Evolutionary conservation across 2,888 invertebrate species (phyloP), one percentile per base, ranked within the genome.

Genomic region (Mantis religiosa): DNA sequence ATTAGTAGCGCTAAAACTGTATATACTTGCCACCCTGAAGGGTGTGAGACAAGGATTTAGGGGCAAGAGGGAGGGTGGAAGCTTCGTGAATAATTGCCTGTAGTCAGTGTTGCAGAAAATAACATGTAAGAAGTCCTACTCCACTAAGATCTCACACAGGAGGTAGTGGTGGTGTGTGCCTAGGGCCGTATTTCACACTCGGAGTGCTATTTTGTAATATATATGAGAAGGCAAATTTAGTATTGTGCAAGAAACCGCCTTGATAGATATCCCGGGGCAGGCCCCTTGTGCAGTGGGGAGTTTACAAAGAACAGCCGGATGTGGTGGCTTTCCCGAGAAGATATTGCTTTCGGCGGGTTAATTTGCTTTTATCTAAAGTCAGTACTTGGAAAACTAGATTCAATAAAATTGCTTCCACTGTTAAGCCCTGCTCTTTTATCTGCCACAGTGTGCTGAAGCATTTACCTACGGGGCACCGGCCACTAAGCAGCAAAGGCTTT

Each of bases 71-170:
- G 34, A 3, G 83, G 28, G 85, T 27, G 20, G 30, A 47, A 34
- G 81, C 84, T 84, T 84, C 81, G 88, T 89, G 89, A 89, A 85
- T 88, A 84, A 89, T 88, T 89, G 88, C 71, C 83, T 84, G 88
- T 41, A 88, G 84, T 54, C 87, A 87, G 83, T 82, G 88, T 89
- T 81, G 28, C 87, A 84, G 89, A 87, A 87, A 87, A 87, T 89
- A 89, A 89, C 87, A 87, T 87, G 87, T 87, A 87, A 82, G 87
- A 87, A 87, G 25, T 82, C 28, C 20, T 27, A 30, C 15, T 34
- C 84, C 84, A 34, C 41, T 41, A 30, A 84, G 34, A 34, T 84
- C 84, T 30, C 84, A 20, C 54, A 34, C 34, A 34, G 20, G 84
- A 41, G 34, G 20, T 84, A 41, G 25, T 71, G 54, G 54, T 71